Evolutionary conservation across 2,113 vertebrate species (phyloP), one percentile per base, ranked within the genome.

Genomic region (Lipotes vexillifer): DNA sequence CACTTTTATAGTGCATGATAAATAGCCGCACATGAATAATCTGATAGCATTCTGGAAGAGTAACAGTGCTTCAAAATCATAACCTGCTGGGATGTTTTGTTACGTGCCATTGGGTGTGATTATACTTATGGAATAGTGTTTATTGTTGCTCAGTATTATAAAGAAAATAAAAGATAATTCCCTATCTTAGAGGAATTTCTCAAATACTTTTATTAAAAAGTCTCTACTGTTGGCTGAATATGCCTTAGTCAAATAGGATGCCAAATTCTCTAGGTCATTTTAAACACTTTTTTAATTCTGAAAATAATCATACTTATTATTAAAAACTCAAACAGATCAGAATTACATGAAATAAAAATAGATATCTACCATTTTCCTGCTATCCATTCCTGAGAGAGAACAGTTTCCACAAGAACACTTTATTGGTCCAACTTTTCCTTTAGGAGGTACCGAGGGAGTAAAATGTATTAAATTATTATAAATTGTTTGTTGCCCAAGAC

Each of bases 1-100:
- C 97, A 96, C 96, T 99, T 98, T 98, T 98, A 98, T 90, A 20
- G 97, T 97, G 97, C 96, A 96, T 98, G 98, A 99, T 99, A 98
- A 99, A 99, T 98, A 98, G 98, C 38, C 78, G 84, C 96, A 96
- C 97, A 97, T 75, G 97, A 98, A 97, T 98, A 98, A 98, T 94
- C 96, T 94, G 98, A 98, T 94, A 97, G 97, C 96, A 88, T 95
- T 97, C 96, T 72, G 97, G 97, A 98, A 98, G 96, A 97, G 94
- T 69, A 98, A 69, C 96, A 93, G 93, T 88, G 87, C 96, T 74
- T 98, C 96, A 95, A 82, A 94, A 96, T 96, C 95, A 96, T 96
- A 97, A 97, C 97, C 97, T 97, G 84, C 96, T 96, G 77, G 61
- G 66, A 91, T 93, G 65, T 96, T 97, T 95, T 18, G 91, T 90